A percentile compares a stretch with the other conserved stretches of the same genome.
phyloP scores from a whole-genome alignment of 2,888 invertebrate genomes.

The Lacanobia oleracea region DNA sequence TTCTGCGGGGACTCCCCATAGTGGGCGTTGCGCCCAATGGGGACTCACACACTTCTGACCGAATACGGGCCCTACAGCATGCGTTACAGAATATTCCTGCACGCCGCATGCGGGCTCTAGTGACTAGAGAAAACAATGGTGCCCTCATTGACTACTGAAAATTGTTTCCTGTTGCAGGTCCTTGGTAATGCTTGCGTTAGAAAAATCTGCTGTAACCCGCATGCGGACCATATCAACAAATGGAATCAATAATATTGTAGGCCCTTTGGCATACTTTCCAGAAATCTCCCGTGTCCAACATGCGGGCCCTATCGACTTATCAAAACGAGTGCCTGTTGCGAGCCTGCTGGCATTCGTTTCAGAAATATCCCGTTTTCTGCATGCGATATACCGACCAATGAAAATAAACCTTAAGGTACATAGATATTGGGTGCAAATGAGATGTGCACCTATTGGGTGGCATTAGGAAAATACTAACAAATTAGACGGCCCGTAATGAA shows the following conservation, averaged over 20 bases:
- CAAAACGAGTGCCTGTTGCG: neutral
- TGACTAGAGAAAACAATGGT: neutral
- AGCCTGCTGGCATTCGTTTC: neutral
- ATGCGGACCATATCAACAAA: neutral
- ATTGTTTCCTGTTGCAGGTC: no score
- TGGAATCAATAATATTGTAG: neutral
- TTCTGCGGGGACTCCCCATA: neutral
- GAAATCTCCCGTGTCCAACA: neutral
- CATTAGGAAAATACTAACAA: constrained; percentile 54
- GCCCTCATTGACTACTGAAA: no score
- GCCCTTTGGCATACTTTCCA: neutral
- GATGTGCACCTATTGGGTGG: constrained; percentile 52
- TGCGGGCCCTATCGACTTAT: neutral
- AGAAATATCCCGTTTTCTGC: neutral
- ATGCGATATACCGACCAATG: neutral
- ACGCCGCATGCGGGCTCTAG: neutral
- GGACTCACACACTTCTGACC: neutral
- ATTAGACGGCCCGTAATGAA: constrained; percentile 50
- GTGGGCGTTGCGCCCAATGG: neutral
- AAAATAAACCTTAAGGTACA: constrained; percentile 9
- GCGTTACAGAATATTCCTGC: no score
- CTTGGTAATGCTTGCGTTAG: no score
- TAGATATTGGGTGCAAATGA: constrained; percentile 56
- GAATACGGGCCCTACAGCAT: neutral
- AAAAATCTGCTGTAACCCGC: neutral